Conservation (phyloP, 1,140 invertebrate genomes). For the Bombus breviceps region DNA sequence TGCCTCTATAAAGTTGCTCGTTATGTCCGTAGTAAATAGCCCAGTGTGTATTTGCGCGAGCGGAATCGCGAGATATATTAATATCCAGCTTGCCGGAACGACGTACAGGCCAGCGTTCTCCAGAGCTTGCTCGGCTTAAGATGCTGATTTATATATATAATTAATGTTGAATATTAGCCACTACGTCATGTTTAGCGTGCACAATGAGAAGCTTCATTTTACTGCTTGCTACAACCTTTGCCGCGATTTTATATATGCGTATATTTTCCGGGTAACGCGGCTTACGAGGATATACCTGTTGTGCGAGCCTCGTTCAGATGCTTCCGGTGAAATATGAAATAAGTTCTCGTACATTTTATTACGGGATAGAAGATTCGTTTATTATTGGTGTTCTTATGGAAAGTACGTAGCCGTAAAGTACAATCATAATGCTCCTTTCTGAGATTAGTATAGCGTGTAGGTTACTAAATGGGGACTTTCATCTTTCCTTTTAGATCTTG, state of each 20-base stretch:
- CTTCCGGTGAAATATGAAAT: not conserved
- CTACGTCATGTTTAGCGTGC: constrained; percentile 26
- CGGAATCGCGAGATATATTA: constrained; percentile 37
- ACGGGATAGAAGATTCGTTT: not conserved
- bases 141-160: constrained; percentile 41
- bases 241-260: not conserved
- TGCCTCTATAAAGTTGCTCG: constrained; percentile 51
- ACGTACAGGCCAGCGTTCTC: not conserved
- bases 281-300: not conserved
- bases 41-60: constrained; percentile 14
- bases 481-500: not conserved
- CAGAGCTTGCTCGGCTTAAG: constrained; percentile 1
- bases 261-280: not conserved
- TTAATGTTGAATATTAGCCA: constrained; percentile 47
- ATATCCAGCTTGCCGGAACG: constrained; percentile 15
- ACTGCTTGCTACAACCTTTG: constrained; percentile 8
- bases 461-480: not conserved
- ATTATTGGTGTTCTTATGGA: not conserved
- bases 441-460: not conserved
- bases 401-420: not conserved
- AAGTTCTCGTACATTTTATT: not conserved
- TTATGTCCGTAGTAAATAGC: constrained; percentile 35
- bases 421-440: not conserved
- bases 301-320: not conserved
- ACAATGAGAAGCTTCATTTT: constrained; percentile 29